Percentiles rank a stretch among this genome's conserved stretches.
Evolutionary conservation across 2,888 invertebrate species (phyloP).

Genomic region (Rhingia rostrata): DNA sequence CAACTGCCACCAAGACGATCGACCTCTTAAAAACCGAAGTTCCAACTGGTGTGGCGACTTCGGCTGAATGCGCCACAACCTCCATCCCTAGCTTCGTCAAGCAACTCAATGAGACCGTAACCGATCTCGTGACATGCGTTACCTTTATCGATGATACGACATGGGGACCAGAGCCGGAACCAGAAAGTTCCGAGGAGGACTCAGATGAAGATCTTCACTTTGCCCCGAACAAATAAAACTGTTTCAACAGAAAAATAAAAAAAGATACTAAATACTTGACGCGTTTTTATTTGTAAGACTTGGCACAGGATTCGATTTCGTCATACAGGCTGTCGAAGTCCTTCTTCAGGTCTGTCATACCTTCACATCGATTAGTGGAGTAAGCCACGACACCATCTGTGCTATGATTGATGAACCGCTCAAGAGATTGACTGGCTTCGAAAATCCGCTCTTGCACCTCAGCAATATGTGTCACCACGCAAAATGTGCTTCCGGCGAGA

Average conservation of each 20-base stretch:
- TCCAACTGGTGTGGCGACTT: slow-evolving; percentile 8
- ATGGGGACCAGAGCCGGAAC: slow-evolving; percentile 46
- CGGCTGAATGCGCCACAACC: slow-evolving; percentile 15
- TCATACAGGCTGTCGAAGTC: slow-evolving; percentile 39
- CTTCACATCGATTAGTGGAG: slow-evolving; percentile 35
- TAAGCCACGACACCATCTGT: slow-evolving; percentile 26
- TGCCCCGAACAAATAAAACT: not conserved
- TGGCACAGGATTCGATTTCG: slow-evolving; percentile 36
- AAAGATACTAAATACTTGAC: not conserved
- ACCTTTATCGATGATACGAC: slow-evolving; percentile 59
- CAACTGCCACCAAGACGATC: not conserved
- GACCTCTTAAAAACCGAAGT: slow-evolving; percentile 10
- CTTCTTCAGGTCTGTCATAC: slow-evolving; percentile 23
- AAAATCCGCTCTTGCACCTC: slow-evolving; percentile 34
- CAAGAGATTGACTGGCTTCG: slow-evolving; percentile 41
- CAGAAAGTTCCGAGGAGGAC: slow-evolving; percentile 40
- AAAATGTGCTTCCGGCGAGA: slow-evolving; percentile 40
- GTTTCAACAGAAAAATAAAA: slow-evolving; percentile 1
- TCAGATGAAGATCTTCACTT: not conserved
- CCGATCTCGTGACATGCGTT: slow-evolving; percentile 25
- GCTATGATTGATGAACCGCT: slow-evolving; percentile 42
- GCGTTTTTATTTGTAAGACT: slow-evolving; percentile 32
- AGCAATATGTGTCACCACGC: slow-evolving; percentile 49
- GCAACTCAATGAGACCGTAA: slow-evolving; percentile 40
- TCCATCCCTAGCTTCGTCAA: slow-evolving; percentile 37